phyloP scores from a whole-genome alignment of 2,113 vertebrate species.

The Artemisiospiza belli region DNA sequence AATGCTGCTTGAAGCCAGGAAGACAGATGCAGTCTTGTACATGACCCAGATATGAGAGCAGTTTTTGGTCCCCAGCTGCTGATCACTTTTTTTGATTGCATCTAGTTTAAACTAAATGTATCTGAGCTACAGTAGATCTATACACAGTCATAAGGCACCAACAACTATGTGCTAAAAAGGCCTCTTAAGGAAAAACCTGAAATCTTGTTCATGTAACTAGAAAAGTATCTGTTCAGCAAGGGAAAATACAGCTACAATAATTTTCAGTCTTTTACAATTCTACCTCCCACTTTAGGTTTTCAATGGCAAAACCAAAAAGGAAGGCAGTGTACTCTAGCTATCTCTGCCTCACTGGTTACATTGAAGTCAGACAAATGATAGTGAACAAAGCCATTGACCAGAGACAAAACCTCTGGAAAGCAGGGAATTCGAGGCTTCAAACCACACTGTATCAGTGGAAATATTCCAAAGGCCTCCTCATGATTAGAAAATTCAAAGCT shows the following conservation, averaged over 20 bases:
- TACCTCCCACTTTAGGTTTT: background rate
- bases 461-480: background rate
- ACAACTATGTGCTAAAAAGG: conserved; percentile 11
- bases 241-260: background rate
- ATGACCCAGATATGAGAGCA: background rate
- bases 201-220: background rate
- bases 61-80: conserved; percentile 44
- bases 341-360: conserved; percentile 23
- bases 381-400: background rate
- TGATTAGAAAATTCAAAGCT: background rate
- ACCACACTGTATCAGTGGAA: background rate
- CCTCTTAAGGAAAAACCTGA: conserved; percentile 10
- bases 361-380: background rate
- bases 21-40: background rate
- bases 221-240: background rate
- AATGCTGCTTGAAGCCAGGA: background rate
- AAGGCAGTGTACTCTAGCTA: background rate
- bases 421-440: background rate
- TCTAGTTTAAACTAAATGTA: background rate
- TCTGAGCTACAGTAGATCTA: background rate
- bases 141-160: conserved; percentile 58
- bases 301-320: background rate
- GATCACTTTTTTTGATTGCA: background rate
- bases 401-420: background rate
- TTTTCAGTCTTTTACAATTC: background rate